Percentiles rank a stretch among this genome's conserved stretches.
phyloP scores from a whole-genome alignment of 2,888 invertebrate species.

The Merodon equestris region DNA sequence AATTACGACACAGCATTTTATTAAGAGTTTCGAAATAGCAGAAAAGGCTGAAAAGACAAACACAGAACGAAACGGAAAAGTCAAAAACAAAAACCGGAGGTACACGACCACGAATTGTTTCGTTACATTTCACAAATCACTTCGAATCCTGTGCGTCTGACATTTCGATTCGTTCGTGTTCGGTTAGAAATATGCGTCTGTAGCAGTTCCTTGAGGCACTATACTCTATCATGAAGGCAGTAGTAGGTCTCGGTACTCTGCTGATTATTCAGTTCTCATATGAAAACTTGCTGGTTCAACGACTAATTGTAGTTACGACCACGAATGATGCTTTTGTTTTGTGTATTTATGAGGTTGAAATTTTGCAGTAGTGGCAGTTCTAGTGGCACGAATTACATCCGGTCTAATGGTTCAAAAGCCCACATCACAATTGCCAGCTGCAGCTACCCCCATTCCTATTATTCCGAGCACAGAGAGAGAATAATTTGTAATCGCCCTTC shows the following conservation, averaged over 20 bases:
- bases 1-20: conserved; percentile 1
- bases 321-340: neutral
- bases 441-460: conserved; percentile 21
- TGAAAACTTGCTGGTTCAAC: neutral
- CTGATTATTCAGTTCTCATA: neutral
- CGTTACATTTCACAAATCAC: conserved; percentile 55
- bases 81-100: neutral
- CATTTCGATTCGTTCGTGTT: conserved; percentile 53
- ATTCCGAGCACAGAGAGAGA: neutral
- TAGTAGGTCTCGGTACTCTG: too few species aligned
- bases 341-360: conserved; percentile 15
- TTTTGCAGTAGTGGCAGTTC: conserved; percentile 16
- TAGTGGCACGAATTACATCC: conserved; percentile 44
- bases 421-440: conserved; percentile 16
- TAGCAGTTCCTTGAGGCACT: conserved; percentile 30
- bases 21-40: conserved; percentile 29
- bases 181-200: conserved; percentile 26
- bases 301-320: neutral
- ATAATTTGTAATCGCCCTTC: conserved; percentile 22
- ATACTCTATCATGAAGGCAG: conserved; percentile 10
- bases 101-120: conserved; percentile 26
- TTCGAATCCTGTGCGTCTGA: conserved; percentile 44
- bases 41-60: conserved; percentile 1
- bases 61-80: conserved; percentile 7
- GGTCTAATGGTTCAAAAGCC: conserved; percentile 35